A percentile compares a stretch with the other conserved stretches of the same genome.
Evolutionary conservation across 2,113 vertebrate species (phyloP).

Genomic region (Raja brachyura): DNA sequence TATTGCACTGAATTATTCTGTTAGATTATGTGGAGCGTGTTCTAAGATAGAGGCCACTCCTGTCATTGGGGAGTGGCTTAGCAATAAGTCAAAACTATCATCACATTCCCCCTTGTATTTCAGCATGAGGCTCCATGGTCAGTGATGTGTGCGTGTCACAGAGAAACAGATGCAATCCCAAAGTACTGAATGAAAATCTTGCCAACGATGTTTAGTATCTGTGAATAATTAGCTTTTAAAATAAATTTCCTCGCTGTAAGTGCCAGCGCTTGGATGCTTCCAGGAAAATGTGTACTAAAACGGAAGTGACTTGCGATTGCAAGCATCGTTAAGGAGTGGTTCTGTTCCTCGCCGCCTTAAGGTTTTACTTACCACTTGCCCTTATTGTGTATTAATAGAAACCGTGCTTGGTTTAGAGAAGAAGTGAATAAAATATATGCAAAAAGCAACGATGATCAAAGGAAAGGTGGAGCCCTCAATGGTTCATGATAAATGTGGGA

Average conservation of each 20-base stretch:
- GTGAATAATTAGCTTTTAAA: neutral
- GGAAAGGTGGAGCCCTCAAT: too few species aligned
- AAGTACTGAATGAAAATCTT: neutral
- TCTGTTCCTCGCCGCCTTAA: too few species aligned
- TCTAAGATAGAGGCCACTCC: neutral
- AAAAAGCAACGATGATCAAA: too few species aligned
- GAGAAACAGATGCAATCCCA: neutral
- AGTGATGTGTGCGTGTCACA: neutral
- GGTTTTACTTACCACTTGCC: neutral
- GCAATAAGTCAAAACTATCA: neutral
- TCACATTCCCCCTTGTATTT: neutral
- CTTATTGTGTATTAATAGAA: neutral
- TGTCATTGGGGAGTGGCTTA: neutral
- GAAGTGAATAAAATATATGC: too few species aligned
- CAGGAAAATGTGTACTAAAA: neutral
- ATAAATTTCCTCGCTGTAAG: neutral
- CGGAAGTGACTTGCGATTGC: neutral
- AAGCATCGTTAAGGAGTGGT: neutral
- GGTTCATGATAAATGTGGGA: too few species aligned
- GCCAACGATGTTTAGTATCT: neutral
- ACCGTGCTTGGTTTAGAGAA: neutral
- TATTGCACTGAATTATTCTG: neutral
- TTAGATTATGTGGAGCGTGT: neutral
- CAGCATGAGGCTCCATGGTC: neutral
- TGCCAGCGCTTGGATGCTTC: neutral